Percentiles rank a stretch among this genome's conserved stretches.
These are phyloP conservation scores for Mixornis gularis DNA, from an alignment of 2,113 vertebrate genomes.

Conservation along the genomic window DNA sequence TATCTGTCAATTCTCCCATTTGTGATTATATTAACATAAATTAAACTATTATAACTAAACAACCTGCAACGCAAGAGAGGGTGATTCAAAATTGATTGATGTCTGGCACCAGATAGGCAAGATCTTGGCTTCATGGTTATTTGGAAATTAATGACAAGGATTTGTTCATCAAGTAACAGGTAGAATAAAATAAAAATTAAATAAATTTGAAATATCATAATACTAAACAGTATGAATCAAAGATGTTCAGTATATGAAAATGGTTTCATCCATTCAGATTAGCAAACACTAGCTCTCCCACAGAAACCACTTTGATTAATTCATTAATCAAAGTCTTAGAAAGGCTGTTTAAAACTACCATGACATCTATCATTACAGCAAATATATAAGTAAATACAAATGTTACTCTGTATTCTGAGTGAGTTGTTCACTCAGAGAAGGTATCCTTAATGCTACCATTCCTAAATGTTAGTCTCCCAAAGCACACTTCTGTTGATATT, in stretches of 20 bases:
- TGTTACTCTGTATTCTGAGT: background rate
- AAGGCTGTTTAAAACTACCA: background rate
- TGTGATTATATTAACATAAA: constrained; percentile 28
- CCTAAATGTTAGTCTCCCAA: background rate
- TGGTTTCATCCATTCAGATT: background rate
- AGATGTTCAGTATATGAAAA: background rate
- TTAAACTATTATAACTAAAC: background rate
- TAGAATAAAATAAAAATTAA: background rate
- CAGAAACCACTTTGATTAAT: background rate
- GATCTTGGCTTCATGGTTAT: background rate
- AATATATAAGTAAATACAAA: background rate
- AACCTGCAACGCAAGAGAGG: background rate
- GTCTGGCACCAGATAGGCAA: background rate
- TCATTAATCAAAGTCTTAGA: background rate
- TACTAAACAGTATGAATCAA: background rate
- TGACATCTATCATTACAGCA: background rate
- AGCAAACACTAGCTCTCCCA: background rate
- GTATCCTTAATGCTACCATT: background rate
- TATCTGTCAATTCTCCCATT: background rate
- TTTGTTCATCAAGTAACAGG: background rate
- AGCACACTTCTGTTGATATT: background rate
- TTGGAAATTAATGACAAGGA: background rate
- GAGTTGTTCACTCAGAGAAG: background rate
- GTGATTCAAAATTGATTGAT: background rate
- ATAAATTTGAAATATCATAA: background rate